Base-by-base conservation (phyloP, 2,113 vertebrate species). In the Penelope pileata region DNA sequence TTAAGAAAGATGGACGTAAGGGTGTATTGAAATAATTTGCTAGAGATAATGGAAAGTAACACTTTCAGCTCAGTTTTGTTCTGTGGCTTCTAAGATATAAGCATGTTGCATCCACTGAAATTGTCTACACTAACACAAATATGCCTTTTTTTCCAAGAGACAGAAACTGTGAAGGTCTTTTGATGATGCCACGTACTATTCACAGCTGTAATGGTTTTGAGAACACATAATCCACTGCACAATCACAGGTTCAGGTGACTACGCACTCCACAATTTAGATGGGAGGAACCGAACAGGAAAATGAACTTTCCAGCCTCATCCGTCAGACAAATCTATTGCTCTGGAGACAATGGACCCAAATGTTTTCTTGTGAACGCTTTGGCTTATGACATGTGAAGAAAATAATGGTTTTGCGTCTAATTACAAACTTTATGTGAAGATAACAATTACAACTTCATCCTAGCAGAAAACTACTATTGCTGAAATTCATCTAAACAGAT, bases 221-320 rank as follows among this genome's bases (percentile, higher is more conserved):
- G 62, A 86, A 92, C 83, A 91, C 68, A n/a, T 60, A 54, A 94
- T 47, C 43, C 68, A 66, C 83, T n/a, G 51, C 19, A 88, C 79
- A 85, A 79, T 85, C 93, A 64, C 67, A 73, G 85, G 78, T 83
- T 91, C 72, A 76, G 63, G 70, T 90, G 88, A 91, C 82, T 89
- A 89, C 68, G 59, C 60, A 68, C 60, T 91, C 68, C 69, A 78
- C 62, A 93, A 69, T 56, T 91, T n/a, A 58, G 42, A 87, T 36
- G 26, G 51, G 40, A 87, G 66, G 66, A 90, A 83, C 23, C 18
- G 36, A 87, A 45, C 30, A 91, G 32, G 53, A 82, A 93, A 87
- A 91, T 79, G 40, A 88, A 75, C 80, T 91, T 86, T 40, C 21
- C 56, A 96, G 73, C 18, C 45, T 24, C 43, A 58, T 69, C 60